Evolutionary conservation across 2,888 invertebrate species (phyloP).

Genomic region (Julus scandinavius): DNA sequence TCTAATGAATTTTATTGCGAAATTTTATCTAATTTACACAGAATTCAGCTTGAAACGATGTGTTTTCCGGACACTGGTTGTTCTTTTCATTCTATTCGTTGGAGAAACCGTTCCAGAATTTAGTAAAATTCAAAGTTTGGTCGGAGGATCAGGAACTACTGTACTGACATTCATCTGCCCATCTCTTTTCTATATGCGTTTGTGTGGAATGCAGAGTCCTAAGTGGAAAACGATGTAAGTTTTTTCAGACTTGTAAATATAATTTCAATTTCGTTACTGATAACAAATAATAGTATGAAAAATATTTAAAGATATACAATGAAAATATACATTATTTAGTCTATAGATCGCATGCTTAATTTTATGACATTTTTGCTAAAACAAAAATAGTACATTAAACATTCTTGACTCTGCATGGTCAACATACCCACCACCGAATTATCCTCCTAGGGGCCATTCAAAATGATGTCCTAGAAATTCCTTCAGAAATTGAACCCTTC

Average conservation of each 20-base stretch:
- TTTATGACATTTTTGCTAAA: too few species aligned
- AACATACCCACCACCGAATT: too few species aligned
- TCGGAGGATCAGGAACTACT: conserved; percentile 77
- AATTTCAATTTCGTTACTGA: too few species aligned
- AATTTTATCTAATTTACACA: conserved; percentile 64
- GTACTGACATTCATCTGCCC: conserved; percentile 77
- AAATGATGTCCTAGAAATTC: too few species aligned
- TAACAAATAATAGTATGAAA: too few species aligned
- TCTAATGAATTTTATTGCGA: neutral
- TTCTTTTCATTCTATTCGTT: conserved; percentile 73
- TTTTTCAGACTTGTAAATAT: neutral
- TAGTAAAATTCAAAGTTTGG: conserved; percentile 75
- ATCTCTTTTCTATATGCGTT: conserved; percentile 74
- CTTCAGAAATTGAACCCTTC: too few species aligned
- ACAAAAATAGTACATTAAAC: too few species aligned
- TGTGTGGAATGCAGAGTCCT: conserved; percentile 69
- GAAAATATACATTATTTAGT: too few species aligned
- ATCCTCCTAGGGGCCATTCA: too few species aligned
- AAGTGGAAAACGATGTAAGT: conserved; percentile 68
- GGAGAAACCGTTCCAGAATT: conserved; percentile 77
- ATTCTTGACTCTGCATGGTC: too few species aligned
- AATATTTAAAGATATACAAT: too few species aligned
- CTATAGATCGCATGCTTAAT: too few species aligned
- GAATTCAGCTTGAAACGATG: conserved; percentile 74
- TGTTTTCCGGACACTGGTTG: conserved; percentile 71